These are phyloP conservation scores for Chitala chitala DNA, from an alignment of 2,113 vertebrate species.

Conservation along the genomic window DNA sequence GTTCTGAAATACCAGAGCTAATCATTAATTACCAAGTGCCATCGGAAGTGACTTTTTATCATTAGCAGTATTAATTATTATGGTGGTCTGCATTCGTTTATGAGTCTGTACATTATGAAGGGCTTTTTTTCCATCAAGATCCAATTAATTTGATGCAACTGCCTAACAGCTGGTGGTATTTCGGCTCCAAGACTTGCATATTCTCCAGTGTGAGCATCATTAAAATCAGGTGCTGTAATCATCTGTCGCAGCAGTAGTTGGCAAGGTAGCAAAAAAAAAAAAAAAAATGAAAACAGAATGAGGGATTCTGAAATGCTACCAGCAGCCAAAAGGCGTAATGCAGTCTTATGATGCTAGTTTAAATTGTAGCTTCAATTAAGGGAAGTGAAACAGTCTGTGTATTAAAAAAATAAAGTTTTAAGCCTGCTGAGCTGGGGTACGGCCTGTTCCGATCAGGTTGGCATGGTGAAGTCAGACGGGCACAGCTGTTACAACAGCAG, in stretches of 20 bases:
- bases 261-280: conserved; percentile 66
- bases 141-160: conserved; percentile 74
- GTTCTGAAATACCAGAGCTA: conserved; percentile 38
- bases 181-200: conserved; percentile 73
- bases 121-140: conserved; percentile 61
- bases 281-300: conserved; percentile 68
- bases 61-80: conserved; percentile 69
- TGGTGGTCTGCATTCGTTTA: conserved; percentile 62
- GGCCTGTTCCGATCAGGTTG: background rate
- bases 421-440: background rate
- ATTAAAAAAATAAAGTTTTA: background rate
- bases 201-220: conserved; percentile 71
- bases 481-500: background rate
- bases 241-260: conserved; percentile 68
- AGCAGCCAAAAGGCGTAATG: conserved; percentile 62
- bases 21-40: conserved; percentile 64
- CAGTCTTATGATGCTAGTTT: conserved; percentile 70
- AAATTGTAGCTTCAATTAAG: conserved; percentile 72
- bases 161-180: conserved; percentile 76
- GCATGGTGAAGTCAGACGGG: too few relatives aligned
- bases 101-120: conserved; percentile 58
- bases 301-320: conserved; percentile 56
- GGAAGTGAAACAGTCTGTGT: conserved; percentile 41
- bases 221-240: conserved; percentile 75
- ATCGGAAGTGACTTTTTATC: conserved; percentile 65